Conservation (phyloP, 1,140 invertebrate species). For the Bombus ignitus region DNA sequence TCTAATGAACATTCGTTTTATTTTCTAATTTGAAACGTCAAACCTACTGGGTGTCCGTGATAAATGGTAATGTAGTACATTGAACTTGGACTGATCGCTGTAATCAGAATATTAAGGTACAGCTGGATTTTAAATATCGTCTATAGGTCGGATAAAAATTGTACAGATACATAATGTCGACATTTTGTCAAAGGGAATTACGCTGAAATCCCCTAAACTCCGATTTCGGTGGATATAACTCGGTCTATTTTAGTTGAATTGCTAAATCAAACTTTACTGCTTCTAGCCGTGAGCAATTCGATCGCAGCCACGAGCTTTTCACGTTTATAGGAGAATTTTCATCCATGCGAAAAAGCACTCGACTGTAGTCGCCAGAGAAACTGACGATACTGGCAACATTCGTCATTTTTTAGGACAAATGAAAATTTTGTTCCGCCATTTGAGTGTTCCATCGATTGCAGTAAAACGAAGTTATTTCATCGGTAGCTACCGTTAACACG, state of each 20-base stretch:
- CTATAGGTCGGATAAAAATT: background rate
- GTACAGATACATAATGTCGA: background rate
- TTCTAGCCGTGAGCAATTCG: background rate
- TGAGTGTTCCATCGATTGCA: background rate
- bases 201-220: background rate
- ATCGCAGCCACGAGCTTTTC: background rate
- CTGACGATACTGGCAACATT: background rate
- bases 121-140: background rate
- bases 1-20: background rate
- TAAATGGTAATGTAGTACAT: background rate
- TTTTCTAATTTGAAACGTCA: background rate
- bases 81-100: background rate
- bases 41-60: no score
- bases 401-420: background rate
- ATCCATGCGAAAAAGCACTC: background rate
- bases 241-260: background rate
- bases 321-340: background rate
- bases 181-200: background rate
- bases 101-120: no score
- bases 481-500: background rate
- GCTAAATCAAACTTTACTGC: constrained; percentile 9
- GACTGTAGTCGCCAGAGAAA: background rate
- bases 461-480: background rate
- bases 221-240: background rate
- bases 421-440: background rate